Base-by-base conservation (phyloP, 2,113 vertebrate genomes). In the Narcine bancroftii region DNA sequence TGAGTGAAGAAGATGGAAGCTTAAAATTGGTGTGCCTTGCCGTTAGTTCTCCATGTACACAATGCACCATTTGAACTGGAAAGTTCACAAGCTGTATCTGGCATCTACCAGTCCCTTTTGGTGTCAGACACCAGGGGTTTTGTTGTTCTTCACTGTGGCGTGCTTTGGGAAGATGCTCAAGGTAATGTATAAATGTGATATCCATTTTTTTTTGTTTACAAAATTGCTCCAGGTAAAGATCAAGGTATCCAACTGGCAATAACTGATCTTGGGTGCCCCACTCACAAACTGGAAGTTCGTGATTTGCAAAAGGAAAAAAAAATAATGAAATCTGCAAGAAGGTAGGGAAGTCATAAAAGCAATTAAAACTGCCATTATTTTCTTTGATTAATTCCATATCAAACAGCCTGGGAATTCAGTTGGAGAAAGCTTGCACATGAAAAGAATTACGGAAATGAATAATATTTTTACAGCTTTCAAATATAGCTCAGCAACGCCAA, bases 341-440 rank as follows among this genome's bases (percentile, higher is more conserved):
- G 56, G 36, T 19, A 13, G 60, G 26, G 65, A 89, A 65, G 4
- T 6, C 7, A 10, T 36, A 7, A 17, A 13, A 42, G 85, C 85
- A 89, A 66, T 89, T 66, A 89, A 89, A 89, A 7, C 24, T 26
- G 39, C 60, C 42, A 3, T 42, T 9, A 89, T 89, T 42, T 42
- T 89, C 63, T 13, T 89, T 89, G 60, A 65, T 89, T 65, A 89
- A 89, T 89, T 56, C 83, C 83, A 36, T 87, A 87, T 36, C 83
- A 63, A 87, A 87, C 63, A 65, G 53, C 85, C 36, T 65, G 85
- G 60, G 53, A 87, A 89, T 65, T 89, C 65, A 24, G 10, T 10
- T 36, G 19, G 21, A 89, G 65, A 65, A 89, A 65, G 36, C 15
- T 15, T 26, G 42, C 56, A 89, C n/a, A 89, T 39, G 60, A 65